Base-by-base conservation (phyloP, 2,888 invertebrate genomes). In the Odontocolon sp. region DNA sequence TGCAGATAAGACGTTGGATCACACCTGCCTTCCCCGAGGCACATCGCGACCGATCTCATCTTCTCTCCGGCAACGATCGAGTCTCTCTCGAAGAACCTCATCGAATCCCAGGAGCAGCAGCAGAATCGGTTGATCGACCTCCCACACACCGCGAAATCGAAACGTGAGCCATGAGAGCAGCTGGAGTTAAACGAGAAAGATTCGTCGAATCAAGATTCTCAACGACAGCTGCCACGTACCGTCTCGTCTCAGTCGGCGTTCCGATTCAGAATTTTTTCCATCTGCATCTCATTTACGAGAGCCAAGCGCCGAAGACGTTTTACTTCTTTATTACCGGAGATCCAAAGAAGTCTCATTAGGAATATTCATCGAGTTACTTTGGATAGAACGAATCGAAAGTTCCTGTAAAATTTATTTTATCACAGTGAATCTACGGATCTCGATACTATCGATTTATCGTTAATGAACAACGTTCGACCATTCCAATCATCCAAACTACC, bases 141-240 rank as follows among this genome's bases (percentile, higher is more conserved):
- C 80, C 80, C 80, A 80, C 77, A 78, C 78, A 71, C 66, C 59
- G 61, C 38, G 61, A 67, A 70, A 79, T 72, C 75, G 69, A 56
- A 66, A 77, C 69, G 74, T 64, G 71, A 67, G 56, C 54, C 33
- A 47, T 67, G 54, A 36, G 67, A 76, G 76, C 80, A 80, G 80
- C 76, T 78, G 80, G 40, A 72, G 59, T 63, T 56, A 72, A 71
- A 71, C 36, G 38, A 54, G 56, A 71, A 54, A 38, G 66, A 76
- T 67, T 67, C 76, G 71, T 71, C 61, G 76, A 71, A 76, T 76
- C 76, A 76, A 76, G 71, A 76, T 76, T 78, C 73, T 56, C 31
- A 68, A 76, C 80, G 78, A 78, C 80, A 78, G 80, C 80, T 78
- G 78, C 78, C 73, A 67, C 61, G 47, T 54, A 54, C 23, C 64